These are phyloP conservation scores for Stercorarius parasiticus DNA, from an alignment of 2,113 vertebrate genomes.

Conservation along the genomic window DNA sequence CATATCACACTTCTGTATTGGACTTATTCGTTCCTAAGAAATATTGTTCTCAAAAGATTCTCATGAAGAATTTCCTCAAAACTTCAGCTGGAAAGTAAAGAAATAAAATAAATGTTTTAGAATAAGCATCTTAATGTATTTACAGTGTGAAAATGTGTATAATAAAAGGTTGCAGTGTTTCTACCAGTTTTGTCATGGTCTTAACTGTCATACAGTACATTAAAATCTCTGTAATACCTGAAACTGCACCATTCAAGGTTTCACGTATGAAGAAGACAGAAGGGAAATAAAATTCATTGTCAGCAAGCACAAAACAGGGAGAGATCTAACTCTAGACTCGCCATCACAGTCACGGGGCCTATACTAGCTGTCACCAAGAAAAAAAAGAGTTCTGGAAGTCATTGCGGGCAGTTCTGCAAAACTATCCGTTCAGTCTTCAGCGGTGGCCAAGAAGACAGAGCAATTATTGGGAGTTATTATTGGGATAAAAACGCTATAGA, in stretches of 20 bases:
- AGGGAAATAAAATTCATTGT: not conserved
- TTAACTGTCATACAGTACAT: not conserved
- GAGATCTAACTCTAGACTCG: not conserved
- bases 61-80: not conserved
- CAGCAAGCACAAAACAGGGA: not conserved
- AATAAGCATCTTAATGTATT: not conserved
- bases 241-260: not conserved
- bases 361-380: not conserved
- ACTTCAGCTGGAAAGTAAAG: not conserved
- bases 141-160: not conserved
- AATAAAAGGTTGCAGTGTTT: not conserved
- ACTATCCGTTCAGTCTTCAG: not conserved
- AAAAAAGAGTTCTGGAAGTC: not conserved
- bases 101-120: not conserved
- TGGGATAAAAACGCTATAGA: not conserved
- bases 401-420: not conserved
- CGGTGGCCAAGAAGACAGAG: not conserved
- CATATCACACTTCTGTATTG: not conserved
- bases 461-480: not conserved
- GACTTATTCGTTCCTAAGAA: not conserved
- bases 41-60: not conserved
- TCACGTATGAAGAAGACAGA: not conserved
- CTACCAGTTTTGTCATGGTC: not conserved
- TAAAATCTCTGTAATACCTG: not conserved
- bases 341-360: not conserved